These are phyloP conservation scores for Zaprionus gabonicus DNA, from an alignment of 1,140 invertebrate genomes.

Conservation along the genomic window DNA sequence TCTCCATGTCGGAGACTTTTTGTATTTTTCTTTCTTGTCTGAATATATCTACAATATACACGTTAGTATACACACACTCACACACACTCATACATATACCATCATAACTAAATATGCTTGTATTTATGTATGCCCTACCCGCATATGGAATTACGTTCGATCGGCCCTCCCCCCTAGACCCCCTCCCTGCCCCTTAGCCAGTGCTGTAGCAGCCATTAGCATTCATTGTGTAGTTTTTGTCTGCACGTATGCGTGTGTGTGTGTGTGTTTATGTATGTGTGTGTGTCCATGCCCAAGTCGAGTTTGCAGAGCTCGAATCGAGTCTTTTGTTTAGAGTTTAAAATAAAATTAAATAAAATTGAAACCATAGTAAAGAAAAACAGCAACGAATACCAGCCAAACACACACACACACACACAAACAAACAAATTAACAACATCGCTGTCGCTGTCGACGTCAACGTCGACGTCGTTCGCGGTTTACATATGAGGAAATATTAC, in stretches of 20 bases:
- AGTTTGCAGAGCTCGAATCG: conserved; percentile 45
- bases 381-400: conserved; percentile 41
- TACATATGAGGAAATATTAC: conserved; percentile 64
- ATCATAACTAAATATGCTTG: conserved; percentile 28
- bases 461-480: conserved; percentile 13
- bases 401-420: conserved; percentile 34
- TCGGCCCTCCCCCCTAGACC: conserved; percentile 10
- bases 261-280: conserved; percentile 11
- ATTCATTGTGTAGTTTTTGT: conserved; percentile 34
- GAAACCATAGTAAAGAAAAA: conserved; percentile 74
- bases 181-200: too few species aligned
- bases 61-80: conserved; percentile 33
- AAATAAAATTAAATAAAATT: conserved; percentile 81
- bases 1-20: conserved; percentile 32
- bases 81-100: conserved; percentile 18
- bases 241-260: conserved; percentile 4
- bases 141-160: conserved; percentile 62
- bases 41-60: conserved; percentile 41
- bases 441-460: background rate
- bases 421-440: conserved; percentile 10
- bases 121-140: conserved; percentile 53
- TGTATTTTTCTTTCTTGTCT: conserved; percentile 32
- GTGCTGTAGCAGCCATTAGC: conserved; percentile 23
- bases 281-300: conserved; percentile 61
- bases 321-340: conserved; percentile 75